Percentiles rank a stretch among this genome's conserved stretches.
These are phyloP conservation scores for Drosophila setifemur DNA, from an alignment of 1,140 invertebrate species.

Conservation along the genomic window DNA sequence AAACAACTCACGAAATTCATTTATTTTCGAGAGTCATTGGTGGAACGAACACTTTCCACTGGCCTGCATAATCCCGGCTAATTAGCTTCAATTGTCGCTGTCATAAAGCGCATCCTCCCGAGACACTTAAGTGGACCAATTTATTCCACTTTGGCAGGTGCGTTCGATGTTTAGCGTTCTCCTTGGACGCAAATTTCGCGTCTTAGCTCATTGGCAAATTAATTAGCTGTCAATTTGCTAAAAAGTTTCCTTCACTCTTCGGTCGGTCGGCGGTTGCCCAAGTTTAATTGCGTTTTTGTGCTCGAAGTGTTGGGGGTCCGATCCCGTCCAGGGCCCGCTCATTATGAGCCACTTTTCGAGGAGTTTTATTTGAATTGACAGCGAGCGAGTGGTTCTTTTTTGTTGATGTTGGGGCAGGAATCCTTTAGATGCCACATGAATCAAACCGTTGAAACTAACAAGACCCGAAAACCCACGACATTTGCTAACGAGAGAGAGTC, in stretches of 20 bases:
- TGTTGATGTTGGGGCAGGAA: neutral
- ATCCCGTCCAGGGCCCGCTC: constrained; percentile 11
- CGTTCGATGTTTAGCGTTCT: neutral
- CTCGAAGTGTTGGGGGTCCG: constrained; percentile 38
- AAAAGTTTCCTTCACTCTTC: constrained; percentile 43
- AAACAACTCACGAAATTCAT: constrained; percentile 66
- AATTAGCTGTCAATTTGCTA: constrained; percentile 67
- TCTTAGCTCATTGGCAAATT: constrained; percentile 62
- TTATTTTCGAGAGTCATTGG: constrained; percentile 45
- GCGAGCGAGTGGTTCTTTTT: neutral
- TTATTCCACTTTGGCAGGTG: constrained; percentile 27
- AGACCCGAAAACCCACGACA: constrained; percentile 24
- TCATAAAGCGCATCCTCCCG: constrained; percentile 59
- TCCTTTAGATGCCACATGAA: constrained; percentile 37
- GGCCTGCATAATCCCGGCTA: constrained; percentile 51
- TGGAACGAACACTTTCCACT: constrained; percentile 11
- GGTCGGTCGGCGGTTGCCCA: constrained; percentile 13
- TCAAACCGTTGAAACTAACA: constrained; percentile 55
- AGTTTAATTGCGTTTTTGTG: constrained; percentile 64
- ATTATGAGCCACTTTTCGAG: constrained; percentile 49
- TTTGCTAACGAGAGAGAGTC: constrained; percentile 56
- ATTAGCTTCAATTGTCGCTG: constrained; percentile 64
- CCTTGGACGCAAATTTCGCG: neutral
- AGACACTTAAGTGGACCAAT: constrained; percentile 47
- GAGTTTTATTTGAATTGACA: constrained; percentile 45